Evolutionary conservation across 2,888 invertebrate genomes (phyloP), one percentile per base, ranked within the genome.

Genomic region (Cyrtodaria siliqua): DNA sequence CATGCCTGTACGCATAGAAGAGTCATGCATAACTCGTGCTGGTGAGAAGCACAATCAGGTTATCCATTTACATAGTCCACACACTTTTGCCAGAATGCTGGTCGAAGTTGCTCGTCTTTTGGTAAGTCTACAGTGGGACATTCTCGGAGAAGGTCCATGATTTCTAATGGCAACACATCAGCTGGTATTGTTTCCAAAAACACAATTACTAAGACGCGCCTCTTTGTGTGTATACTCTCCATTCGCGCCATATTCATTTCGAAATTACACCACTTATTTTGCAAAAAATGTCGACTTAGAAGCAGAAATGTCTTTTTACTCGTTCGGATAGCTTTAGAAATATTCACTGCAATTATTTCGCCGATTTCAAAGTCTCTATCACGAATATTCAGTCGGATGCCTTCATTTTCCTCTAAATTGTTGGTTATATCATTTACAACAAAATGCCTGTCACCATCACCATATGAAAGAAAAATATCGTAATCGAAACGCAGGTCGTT

Each of bases 401-500:
- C 68, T 23, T 50, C 53, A 3, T 64, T 27, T 12, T 59, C 52
- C 56, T 86, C 86, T 33, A 88, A 63, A 33, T 67, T 59, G 27
- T 72, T 24, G 57, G 63, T 29, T 70, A 85, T 74, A 20, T 75
- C 67, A n/a, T 60, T 74, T 9, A 64, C 57, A 27, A 79, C 82
- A 47, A 79, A 79, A 14, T 38, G 27, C 24, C 73, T 47, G 55
- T 86, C 83, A 1, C 68, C 75, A 53, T 84, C 83, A 18, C 77
- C 80, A 40, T 84, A 87, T 4, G 84, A 83, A 9, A 88, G 38
- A 66, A 87, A 87, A 12, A 75, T 80, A 67, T 88, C 86, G 59
- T 73, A 82, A 2, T 70, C 66, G 70, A 78, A 85, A 14, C 67
- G 49, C 14, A 29, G 23, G 24, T 68, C 75, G 2, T 79, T 47